These are phyloP conservation scores for Varanus salvator DNA, from an alignment of 2,113 vertebrate genomes.

Conservation along the genomic window DNA sequence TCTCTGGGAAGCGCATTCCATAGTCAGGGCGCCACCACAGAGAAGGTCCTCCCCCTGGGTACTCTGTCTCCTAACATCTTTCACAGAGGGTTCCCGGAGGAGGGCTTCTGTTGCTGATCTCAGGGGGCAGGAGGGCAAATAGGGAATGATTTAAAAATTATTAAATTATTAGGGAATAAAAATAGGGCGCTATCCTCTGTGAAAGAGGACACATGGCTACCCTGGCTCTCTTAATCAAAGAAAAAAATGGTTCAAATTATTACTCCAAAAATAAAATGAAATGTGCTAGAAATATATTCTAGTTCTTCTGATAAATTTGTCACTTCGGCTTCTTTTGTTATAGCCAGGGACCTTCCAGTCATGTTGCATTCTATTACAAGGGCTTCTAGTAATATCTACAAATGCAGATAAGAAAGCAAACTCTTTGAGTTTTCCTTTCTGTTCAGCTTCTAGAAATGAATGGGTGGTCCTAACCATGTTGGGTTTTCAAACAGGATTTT, in stretches of 20 bases:
- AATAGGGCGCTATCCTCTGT: no score
- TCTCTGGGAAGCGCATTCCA: no score
- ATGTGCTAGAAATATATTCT: conserved; percentile 6
- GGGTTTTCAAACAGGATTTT: conserved; percentile 22
- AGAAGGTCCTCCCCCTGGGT: no score
- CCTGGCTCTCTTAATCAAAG: neutral
- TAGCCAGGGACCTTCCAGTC: neutral
- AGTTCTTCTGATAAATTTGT: conserved; percentile 1
- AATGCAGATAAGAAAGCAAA: neutral
- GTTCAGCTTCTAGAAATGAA: conserved; percentile 16
- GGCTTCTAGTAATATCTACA: neutral
- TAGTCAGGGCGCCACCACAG: no score
- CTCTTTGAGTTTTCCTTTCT: conserved; percentile 2
- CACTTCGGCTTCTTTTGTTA: neutral
- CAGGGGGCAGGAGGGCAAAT: no score
- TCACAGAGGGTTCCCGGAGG: no score
- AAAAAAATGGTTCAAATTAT: neutral
- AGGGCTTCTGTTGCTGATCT: no score
- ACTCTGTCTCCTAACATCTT: no score
- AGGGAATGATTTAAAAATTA: no score
- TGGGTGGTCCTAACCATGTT: neutral
- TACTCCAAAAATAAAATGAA: neutral
- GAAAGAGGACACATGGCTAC: no score
- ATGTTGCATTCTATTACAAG: neutral
- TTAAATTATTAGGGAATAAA: no score